Percentiles rank a stretch among this genome's conserved stretches.
Evolutionary conservation across 2,113 vertebrate genomes (phyloP).

Genomic region (Tachysurus vachellii): DNA sequence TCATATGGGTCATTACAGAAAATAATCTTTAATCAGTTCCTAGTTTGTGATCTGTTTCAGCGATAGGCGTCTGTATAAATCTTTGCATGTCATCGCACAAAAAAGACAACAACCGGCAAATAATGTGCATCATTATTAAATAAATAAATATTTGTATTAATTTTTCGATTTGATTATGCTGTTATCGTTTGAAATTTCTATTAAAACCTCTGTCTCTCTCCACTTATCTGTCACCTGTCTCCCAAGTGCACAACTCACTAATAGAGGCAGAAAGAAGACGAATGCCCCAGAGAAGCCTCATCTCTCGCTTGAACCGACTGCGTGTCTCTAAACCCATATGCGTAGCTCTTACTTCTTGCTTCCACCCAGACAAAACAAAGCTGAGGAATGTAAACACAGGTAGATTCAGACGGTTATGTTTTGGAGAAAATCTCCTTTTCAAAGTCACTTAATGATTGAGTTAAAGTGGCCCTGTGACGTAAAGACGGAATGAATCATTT

Average conservation of each 20-base stretch:
- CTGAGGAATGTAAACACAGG: constrained; percentile 41
- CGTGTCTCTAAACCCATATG: constrained; percentile 16
- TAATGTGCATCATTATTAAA: no score
- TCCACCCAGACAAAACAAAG: constrained; percentile 48
- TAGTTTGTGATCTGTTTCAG: constrained; percentile 71
- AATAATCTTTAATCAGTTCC: constrained; percentile 76
- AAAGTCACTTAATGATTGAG: constrained; percentile 12
- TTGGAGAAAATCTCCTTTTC: constrained; percentile 26
- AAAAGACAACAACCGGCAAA: not conserved
- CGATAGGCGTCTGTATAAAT: constrained; percentile 68
- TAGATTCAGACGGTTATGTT: constrained; percentile 20
- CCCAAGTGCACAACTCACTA: constrained; percentile 72
- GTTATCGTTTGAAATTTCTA: constrained; percentile 81
- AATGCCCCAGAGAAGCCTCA: constrained; percentile 65
- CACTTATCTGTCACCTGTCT: constrained; percentile 80
- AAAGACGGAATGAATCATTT: constrained; percentile 34
- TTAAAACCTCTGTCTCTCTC: constrained; percentile 76
- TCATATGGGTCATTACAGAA: constrained; percentile 74
- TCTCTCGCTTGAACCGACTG: constrained; percentile 36
- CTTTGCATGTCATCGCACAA: constrained; percentile 22
- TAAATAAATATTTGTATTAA: no score
- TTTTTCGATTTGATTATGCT: constrained; percentile 71
- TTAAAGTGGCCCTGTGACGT: constrained; percentile 23
- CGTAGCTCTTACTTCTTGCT: constrained; percentile 42
- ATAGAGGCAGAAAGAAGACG: constrained; percentile 74